These are phyloP conservation scores for Drosophila bipectinata DNA, from an alignment of 1,140 invertebrate species.

Conservation along the genomic window DNA sequence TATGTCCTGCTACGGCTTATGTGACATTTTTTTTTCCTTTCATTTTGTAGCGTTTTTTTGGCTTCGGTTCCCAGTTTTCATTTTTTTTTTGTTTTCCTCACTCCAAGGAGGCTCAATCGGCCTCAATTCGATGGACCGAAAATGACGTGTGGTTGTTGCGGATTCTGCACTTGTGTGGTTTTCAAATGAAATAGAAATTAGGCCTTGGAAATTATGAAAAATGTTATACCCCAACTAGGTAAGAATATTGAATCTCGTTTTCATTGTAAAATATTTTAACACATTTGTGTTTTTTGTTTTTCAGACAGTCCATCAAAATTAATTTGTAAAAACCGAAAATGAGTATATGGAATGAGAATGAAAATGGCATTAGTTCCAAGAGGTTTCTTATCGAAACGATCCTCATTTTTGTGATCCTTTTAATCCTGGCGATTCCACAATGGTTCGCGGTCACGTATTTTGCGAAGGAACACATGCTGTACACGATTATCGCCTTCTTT, in stretches of 20 bases:
- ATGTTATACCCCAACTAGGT: too few species aligned
- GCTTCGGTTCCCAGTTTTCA: slow-evolving; percentile 42
- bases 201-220: background rate
- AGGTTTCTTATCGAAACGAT: slow-evolving; percentile 16
- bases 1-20: slow-evolving; percentile 64
- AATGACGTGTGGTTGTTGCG: slow-evolving; percentile 34
- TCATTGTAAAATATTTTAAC: background rate
- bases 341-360: background rate
- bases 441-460: slow-evolving; percentile 44
- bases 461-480: slow-evolving; percentile 9
- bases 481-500: slow-evolving; percentile 18
- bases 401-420: background rate
- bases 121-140: slow-evolving; percentile 58
- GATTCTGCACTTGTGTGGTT: slow-evolving; percentile 69
- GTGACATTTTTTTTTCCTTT: slow-evolving; percentile 55
- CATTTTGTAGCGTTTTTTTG: slow-evolving; percentile 67
- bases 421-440: slow-evolving; percentile 40
- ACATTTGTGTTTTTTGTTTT: too few species aligned
- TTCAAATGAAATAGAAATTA: slow-evolving; percentile 10
- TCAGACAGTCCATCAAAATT: background rate
- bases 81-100: slow-evolving; percentile 22
- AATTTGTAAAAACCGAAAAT: background rate
- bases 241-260: too few species aligned
- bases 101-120: slow-evolving; percentile 16
- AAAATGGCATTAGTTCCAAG: background rate